Base-by-base conservation (phyloP, 64 coral and sea anemone species). In the Montipora efflorescens region DNA sequence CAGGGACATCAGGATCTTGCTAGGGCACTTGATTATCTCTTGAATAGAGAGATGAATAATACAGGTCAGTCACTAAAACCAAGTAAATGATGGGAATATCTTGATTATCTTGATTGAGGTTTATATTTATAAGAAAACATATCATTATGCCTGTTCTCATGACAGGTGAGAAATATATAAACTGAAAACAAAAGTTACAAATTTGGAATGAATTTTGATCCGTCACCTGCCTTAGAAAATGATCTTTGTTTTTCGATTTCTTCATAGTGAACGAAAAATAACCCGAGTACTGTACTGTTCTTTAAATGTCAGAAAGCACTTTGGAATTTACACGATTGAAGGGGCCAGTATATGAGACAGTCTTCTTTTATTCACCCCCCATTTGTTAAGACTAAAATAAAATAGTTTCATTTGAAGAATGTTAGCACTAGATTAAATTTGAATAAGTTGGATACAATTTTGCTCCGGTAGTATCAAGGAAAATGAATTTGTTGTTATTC, bases 21-120 rank as follows among this genome's bases (percentile, higher is more conserved):
- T 67, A 18, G 64, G 64, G 64, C 64, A 8, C 8, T 67, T 12
- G 64, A 67, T 67, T 67, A 67, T 67, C 64, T 67, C 64, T 67
- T 67, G 64, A 67, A 67, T 67, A 12, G 64, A 67, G 64, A 67
- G 64, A 67, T 67, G 64, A 67, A 67, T 67, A 67, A 67, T 67
- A 67, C 64, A 67, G 64, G 64, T 67, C 9, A 67, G 64, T 57
- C 53, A 67, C 64, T 67, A 67, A 67, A 67, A 67, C 64, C 64
- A 67, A 67, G 11, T 67, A 12, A 18, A 67, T 67, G 64, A 67
- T 67, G 18, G 15, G 48, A 52, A 57, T 52, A 13, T 52, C 25
- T 25, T 25, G 25, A 25, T 25, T 25, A 25, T 25, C 4, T 53
- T 11, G 47, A 5, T 74, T 74, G 1, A 21, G 22, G 71, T 6